phyloP scores from a whole-genome alignment of 2,888 invertebrate genomes.

The Nycteola revayana region DNA sequence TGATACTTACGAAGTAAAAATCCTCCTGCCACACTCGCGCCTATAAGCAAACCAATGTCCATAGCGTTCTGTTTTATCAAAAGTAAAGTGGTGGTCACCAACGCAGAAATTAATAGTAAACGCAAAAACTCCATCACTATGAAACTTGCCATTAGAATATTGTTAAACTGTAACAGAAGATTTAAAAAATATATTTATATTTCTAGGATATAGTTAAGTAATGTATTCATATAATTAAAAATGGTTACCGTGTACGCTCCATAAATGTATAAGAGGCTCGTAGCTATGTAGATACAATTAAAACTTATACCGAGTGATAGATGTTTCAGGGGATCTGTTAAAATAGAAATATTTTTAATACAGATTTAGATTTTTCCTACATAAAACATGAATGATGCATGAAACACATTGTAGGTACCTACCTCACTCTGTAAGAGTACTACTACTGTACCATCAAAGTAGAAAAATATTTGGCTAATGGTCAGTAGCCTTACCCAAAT shows the following conservation, averaged over 20 bases:
- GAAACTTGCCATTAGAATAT: conserved; percentile 56
- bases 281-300: conserved; percentile 50
- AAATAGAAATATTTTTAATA: neutral
- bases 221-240: too few species aligned
- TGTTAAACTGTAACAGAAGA: conserved; percentile 49
- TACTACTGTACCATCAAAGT: too few species aligned
- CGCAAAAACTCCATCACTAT: conserved; percentile 58
- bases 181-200: too few species aligned
- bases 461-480: too few species aligned
- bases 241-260: conserved; percentile 63
- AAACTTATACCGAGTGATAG: conserved; percentile 45
- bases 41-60: conserved; percentile 72
- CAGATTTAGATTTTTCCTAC: too few species aligned
- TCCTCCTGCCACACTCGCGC: conserved; percentile 65
- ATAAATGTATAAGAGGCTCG: conserved; percentile 57
- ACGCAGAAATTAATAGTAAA: conserved; percentile 44
- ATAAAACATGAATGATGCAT: too few species aligned
- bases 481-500: too few species aligned
- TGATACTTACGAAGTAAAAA: conserved; percentile 61
- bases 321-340: conserved; percentile 59
- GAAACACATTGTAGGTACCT: too few species aligned
- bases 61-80: conserved; percentile 70
- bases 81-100: conserved; percentile 53
- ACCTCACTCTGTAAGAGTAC: too few species aligned
- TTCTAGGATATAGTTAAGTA: too few species aligned